Base-by-base conservation (phyloP, 2,888 invertebrate genomes). In the Strigamia crassipes region DNA sequence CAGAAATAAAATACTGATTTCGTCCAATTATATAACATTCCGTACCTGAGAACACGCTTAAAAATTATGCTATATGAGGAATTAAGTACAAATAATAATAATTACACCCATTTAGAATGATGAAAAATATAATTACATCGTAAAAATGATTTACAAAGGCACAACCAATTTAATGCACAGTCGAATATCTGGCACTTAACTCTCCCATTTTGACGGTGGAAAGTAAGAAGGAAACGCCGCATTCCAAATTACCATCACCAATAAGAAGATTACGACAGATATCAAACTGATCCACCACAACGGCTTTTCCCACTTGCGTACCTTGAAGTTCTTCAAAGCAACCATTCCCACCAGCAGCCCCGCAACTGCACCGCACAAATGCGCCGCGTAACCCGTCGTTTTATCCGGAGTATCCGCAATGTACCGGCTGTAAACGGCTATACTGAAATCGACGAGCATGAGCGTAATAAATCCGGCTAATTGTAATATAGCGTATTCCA, bases 401-500 rank as follows among this genome's bases (percentile, higher is more conserved):
- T 78, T 80, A 82, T 82, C 61, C 38, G 38, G 21, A 61, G 46
- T 10, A 93, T 93, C 90, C 21, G 92, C 89, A 83, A 92, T 90
- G 87, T 97, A 96, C 18, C 96, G 91, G 87, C 94, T 93, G 89
- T 97, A 97, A 42, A 99, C 91, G 0, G 98, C 97, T 13, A 95
- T 93, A 27, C 96, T 95, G 79, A 96, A 90, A 88, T 99, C 99
- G 61, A 93, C 92, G 0, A 90, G 91, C 5, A 94, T 94, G 84
- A 98, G 91, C 9, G 96, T 88, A 0, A 96, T 85, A 86, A 99
- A 94, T 23, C 96, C 92, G 9, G 94, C 87, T 31, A 98, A 90
- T 86, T 98, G 95, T 10, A 95, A 90, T 84, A 94, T 91, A 0
- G 96, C 96, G 87, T 93, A 96, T 86, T 97, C 95, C 99, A 99